Evolutionary conservation across 2,113 vertebrate species (phyloP).

Genomic region (Ramphastos sulfuratus): DNA sequence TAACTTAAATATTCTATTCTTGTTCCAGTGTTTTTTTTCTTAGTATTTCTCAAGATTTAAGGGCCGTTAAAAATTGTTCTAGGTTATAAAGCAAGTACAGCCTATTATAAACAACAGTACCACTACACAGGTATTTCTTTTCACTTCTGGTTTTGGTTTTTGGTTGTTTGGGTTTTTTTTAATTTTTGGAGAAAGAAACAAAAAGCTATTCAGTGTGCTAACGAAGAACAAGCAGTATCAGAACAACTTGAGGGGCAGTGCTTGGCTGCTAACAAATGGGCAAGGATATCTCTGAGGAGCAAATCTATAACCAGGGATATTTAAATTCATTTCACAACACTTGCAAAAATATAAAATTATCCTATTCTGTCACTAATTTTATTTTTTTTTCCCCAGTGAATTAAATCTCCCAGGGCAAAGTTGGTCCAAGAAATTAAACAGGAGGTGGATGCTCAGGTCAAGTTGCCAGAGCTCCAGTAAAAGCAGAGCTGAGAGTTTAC

Average conservation of each 20-base stretch:
- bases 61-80: neutral
- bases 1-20: neutral
- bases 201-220: neutral
- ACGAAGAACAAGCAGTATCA: neutral
- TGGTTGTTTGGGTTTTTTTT: neutral
- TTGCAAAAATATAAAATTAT: neutral
- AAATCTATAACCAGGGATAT: neutral
- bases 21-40: neutral
- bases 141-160: neutral
- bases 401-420: neutral
- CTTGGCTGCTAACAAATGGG: neutral
- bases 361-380: neutral
- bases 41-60: neutral
- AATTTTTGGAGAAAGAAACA: neutral
- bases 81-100: neutral
- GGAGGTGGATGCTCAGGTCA: neutral
- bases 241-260: neutral
- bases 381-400: neutral
- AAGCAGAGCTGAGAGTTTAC: neutral
- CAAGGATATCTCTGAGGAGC: neutral
- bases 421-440: neutral
- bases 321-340: conserved; percentile 16
- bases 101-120: neutral
- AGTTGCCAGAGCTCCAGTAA: neutral
- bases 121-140: neutral